Conservation (phyloP, 2,888 invertebrate genomes). For the Entomobrya proxima region DNA sequence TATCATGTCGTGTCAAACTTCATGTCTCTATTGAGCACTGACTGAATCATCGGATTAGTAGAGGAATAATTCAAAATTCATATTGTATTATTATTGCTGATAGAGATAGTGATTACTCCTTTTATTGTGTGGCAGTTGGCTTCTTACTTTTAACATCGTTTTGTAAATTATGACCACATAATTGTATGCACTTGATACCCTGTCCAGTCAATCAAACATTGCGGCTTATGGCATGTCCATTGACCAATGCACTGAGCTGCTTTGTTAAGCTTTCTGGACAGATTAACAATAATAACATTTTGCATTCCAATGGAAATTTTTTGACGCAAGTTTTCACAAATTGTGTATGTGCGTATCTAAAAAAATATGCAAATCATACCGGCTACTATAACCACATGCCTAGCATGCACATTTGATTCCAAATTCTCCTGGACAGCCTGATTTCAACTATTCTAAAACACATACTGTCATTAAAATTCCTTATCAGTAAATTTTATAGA, state of each 20-base stretch:
- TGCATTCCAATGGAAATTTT: not conserved
- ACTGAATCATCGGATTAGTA: conserved; percentile 51
- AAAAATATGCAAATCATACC: too few species aligned
- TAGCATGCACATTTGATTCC: too few species aligned
- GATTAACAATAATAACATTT: not conserved
- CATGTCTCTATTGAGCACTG: conserved; percentile 44
- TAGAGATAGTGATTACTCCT: conserved; percentile 24
- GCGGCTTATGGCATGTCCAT: not conserved
- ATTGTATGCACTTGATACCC: not conserved
- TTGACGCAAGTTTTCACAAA: too few species aligned
- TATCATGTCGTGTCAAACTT: conserved; percentile 48
- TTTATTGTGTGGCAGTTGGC: not conserved
- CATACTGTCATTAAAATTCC: too few species aligned
- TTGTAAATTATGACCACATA: not conserved
- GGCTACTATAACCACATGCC: too few species aligned
- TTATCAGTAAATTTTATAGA: too few species aligned
- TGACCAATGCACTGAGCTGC: not conserved
- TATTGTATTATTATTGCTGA: not conserved
- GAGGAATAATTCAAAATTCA: not conserved
- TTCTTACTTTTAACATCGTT: not conserved
- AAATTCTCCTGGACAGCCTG: too few species aligned
- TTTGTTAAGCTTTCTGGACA: not conserved
- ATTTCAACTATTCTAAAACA: too few species aligned
- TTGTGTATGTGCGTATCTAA: too few species aligned
- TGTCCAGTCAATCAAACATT: not conserved